A percentile compares a stretch with the other conserved stretches of the same genome.
Evolutionary conservation across 2,797 vertebrate species (phyloP).

Genomic region (Arrhamphus sclerolepis): DNA sequence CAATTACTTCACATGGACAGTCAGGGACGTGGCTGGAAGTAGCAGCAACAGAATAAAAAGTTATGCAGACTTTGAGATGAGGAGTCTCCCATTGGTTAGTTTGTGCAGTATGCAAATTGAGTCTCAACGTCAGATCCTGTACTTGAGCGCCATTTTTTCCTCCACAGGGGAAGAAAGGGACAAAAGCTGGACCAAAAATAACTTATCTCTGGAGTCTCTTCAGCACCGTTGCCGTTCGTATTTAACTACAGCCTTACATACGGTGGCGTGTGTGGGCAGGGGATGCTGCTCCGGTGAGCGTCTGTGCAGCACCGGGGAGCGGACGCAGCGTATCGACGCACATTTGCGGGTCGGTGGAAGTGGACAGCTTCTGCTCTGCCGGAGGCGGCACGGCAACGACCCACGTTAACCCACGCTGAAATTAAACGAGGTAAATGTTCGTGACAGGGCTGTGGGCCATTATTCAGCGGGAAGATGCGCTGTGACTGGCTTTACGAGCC

Average conservation of each 20-base stretch:
- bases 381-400: conserved; percentile 65
- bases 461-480: conserved; percentile 25
- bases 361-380: conserved; percentile 39
- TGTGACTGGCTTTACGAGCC: conserved; percentile 19
- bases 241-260: background rate
- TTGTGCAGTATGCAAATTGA: conserved; percentile 86
- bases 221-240: background rate
- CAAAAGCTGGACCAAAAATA: conserved; percentile 68
- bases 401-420: conserved; percentile 54
- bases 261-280: conserved; percentile 3
- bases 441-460: conserved; percentile 38
- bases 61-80: conserved; percentile 55
- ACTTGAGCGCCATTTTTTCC: conserved; percentile 93
- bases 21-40: background rate
- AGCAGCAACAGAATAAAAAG: conserved; percentile 35
- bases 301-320: conserved; percentile 28
- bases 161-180: conserved; percentile 77
- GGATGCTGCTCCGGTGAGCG: conserved; percentile 51
- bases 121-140: conserved; percentile 90
- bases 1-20: background rate
- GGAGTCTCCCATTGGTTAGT: conserved; percentile 83
- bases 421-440: conserved; percentile 63
- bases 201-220: conserved; percentile 26
- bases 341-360: conserved; percentile 72
- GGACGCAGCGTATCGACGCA: conserved; percentile 55